Evolutionary conservation across 2,113 vertebrate species (phyloP).

Genomic region (Mastomys natalensis): DNA sequence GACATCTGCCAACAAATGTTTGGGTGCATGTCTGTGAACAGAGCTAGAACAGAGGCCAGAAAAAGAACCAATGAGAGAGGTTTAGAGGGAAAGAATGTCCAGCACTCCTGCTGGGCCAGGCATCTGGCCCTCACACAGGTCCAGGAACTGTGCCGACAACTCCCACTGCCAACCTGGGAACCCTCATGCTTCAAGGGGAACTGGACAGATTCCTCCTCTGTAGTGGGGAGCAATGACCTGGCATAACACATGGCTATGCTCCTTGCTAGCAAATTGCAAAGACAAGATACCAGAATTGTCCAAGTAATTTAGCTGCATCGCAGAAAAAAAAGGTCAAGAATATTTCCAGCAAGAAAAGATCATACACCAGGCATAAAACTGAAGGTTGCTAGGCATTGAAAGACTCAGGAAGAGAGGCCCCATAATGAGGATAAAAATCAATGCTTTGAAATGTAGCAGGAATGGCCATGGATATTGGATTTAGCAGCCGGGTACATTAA

Average conservation of each 20-base stretch:
- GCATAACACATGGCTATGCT: too few species aligned
- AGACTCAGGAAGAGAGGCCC: background rate
- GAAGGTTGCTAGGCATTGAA: background rate
- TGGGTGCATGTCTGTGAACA: rapidly evolving
- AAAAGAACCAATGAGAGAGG: background rate
- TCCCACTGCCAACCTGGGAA: background rate
- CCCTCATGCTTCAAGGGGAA: background rate
- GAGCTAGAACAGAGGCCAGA: background rate
- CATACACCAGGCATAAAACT: background rate
- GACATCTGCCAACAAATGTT: too few species aligned
- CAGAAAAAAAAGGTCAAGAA: background rate
- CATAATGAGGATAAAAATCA: background rate
- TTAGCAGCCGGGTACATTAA: background rate
- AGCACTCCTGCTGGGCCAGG: background rate
- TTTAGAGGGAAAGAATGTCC: background rate
- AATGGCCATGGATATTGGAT: background rate
- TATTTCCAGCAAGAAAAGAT: background rate
- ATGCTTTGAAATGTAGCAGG: background rate
- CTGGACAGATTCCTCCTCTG: background rate
- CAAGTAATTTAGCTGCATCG: background rate
- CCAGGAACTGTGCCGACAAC: background rate
- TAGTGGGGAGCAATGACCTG: background rate
- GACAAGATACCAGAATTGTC: background rate
- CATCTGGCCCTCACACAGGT: background rate
- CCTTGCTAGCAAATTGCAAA: background rate